Base-by-base conservation (phyloP, 2,888 invertebrate species). In the Apotomis capreana region DNA sequence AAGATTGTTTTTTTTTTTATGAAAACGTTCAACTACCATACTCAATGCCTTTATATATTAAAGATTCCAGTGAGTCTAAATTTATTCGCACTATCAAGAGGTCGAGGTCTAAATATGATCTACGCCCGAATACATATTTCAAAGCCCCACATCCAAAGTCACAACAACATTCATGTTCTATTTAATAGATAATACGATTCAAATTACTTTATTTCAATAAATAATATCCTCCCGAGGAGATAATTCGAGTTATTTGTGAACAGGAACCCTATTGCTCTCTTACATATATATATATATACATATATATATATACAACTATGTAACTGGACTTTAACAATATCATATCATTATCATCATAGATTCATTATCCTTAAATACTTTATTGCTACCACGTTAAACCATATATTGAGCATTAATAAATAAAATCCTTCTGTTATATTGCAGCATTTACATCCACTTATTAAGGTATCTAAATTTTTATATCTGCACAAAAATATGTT, bases 311-410 rank as follows among this genome's bases (percentile, higher is more conserved):
- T 74, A 70, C 67, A 67, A 61, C 60, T 69, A 70, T 70, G 26
- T 70, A 65, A 74, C 63, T 72, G 72, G 72, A 72, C 68, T 68
- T 71, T 68, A 72, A 72, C 72, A 73, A 69, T 73, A 71, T 57
- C 70, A 70, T 15, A 71, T 57, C 70, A 70, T 65, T 65, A 76
- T 69, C 13, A 69, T 75, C 70, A 77, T 61, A 74, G 12, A 63
- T 75, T 78, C 69, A 73, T 49, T 49, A 49, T 52, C 74, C 62
- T 68, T 76, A 67, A 13, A 26, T 74, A 73, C 73, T 75, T 68
- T 72, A 68, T 68, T 68, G 62, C 72, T 72, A 71, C 67, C n/a
- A 59, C 51, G 40, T 54, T 54, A 54, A 68, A 59, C 40, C 8
- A 57, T 55, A 58, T 58, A 40, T 70, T 70, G 70, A 70, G 70